These are phyloP conservation scores for Vollenhovia emeryi DNA, from an alignment of 1,140 invertebrate genomes.

Conservation along the genomic window DNA sequence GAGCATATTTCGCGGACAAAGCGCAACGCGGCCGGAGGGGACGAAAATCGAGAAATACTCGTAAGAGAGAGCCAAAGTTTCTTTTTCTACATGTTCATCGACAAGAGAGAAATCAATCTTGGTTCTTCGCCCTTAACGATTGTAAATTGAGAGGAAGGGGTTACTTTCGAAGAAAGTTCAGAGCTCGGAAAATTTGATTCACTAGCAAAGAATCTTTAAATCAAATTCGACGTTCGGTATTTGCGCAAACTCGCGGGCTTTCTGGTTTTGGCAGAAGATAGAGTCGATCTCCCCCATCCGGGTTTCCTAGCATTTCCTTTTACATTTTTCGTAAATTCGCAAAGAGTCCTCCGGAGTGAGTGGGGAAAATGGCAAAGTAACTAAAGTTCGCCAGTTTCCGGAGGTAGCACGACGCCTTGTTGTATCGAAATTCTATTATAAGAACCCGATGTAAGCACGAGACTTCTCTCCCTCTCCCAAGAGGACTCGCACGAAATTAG, in stretches of 20 bases:
- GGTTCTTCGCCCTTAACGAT: neutral
- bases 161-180: constrained; percentile 8
- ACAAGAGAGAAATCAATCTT: constrained; percentile 7
- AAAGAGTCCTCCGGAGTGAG: neutral
- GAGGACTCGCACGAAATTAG: constrained; percentile 5
- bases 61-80: neutral
- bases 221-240: neutral
- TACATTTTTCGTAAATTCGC: neutral
- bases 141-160: neutral
- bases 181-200: constrained; percentile 34
- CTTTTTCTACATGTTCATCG: neutral
- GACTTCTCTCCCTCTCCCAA: neutral
- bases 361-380: neutral
- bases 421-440: constrained; percentile 14
- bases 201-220: neutral
- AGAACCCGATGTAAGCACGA: neutral
- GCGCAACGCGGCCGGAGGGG: neutral
- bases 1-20: constrained; percentile 44
- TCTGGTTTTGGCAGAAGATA: neutral
- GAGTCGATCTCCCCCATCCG: neutral
- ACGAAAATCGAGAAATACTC: constrained; percentile 2
- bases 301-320: neutral
- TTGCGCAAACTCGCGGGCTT: neutral
- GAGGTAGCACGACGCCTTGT: neutral
- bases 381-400: neutral